Evolutionary conservation across 2,797 vertebrate genomes (phyloP), one percentile per base, ranked within the genome.

Genomic region (Anas bernieri): DNA sequence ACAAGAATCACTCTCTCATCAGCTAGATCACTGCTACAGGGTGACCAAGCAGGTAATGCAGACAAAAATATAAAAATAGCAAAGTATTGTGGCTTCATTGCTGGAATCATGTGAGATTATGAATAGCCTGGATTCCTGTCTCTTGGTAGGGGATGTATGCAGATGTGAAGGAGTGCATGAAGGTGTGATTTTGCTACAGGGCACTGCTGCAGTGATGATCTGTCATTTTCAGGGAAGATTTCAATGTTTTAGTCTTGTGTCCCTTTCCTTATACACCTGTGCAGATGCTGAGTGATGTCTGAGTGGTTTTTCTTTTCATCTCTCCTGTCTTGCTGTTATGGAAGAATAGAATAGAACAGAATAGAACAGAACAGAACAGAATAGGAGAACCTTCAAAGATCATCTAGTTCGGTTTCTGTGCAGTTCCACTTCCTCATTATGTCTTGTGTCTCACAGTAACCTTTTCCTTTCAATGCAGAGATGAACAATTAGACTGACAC

Each of bases 401-500:
- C 25, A 52, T 52, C 25, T 52, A 52, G 26, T 52, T 14, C 50
- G 16, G 25, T 17, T 81, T 93, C 55, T 92, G 26, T 76, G 46
- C 17, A 23, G 69, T 92, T 91, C 94, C 96, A 81, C 55, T 94
- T 11, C 0, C 89, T 95, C 41, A 9, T 80, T 74, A 56, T 77
- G 56, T 55, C 78, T 96, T 92, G 73, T 23, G 39, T 85, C 78
- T 94, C 95, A 61, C 86, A 86, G 64, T 78, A 83, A 83, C 20
- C 39, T 92, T 93, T 97, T 81, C 37, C 50, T 45, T 95, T 94
- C 82, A 80, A 52, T 10, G 16, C 39, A 90, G 67, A 77, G 91
- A 86, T 80, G 33, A 96, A 62, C 69, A 68, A 39, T 84, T 91
- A 95, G 92, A 91, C 28, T 90, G 80, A 86, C 81, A 58, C 61